phyloP scores from a whole-genome alignment of 2,113 vertebrate species.

The Hassar affinis region DNA sequence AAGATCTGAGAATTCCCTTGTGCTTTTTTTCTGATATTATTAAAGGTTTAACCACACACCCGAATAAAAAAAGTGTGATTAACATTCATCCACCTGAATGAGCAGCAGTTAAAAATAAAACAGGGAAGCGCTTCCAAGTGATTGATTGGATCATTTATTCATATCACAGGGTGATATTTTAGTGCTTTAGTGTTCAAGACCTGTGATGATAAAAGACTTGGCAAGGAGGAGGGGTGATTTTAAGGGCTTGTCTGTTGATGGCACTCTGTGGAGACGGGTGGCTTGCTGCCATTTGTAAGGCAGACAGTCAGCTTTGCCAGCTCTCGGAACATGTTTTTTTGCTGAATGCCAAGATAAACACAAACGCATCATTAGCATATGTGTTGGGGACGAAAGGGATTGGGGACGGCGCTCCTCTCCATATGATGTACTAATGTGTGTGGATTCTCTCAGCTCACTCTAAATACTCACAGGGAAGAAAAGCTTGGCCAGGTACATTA shows the following conservation, averaged over 20 bases:
- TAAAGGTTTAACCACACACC: slow-evolving; percentile 3
- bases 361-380: slow-evolving; percentile 19
- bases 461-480: slow-evolving; percentile 4
- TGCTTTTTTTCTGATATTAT: background rate
- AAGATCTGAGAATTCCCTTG: slow-evolving; percentile 6
- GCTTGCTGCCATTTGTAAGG: slow-evolving; percentile 22
- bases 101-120: slow-evolving; percentile 66
- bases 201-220: slow-evolving; percentile 56
- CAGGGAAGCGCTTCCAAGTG: slow-evolving; percentile 61
- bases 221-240: slow-evolving; percentile 4
- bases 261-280: slow-evolving; percentile 6
- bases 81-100: slow-evolving; percentile 62
- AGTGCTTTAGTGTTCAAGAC: slow-evolving; percentile 53
- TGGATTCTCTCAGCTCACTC: background rate
- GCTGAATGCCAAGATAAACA: background rate
- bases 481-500: background rate
- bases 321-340: slow-evolving; percentile 30
- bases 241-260: slow-evolving; percentile 19
- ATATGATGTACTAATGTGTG: background rate
- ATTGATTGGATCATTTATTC: slow-evolving; percentile 70
- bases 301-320: slow-evolving; percentile 9
- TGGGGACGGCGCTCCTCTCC: background rate
- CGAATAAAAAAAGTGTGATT: slow-evolving; percentile 67
- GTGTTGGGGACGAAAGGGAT: background rate
- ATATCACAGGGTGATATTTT: slow-evolving; percentile 64